A percentile compares a stretch with the other conserved stretches of the same genome.
These are phyloP conservation scores for Oryctes rhinoceros DNA, from an alignment of 1,140 invertebrate genomes.

Conservation along the genomic window DNA sequence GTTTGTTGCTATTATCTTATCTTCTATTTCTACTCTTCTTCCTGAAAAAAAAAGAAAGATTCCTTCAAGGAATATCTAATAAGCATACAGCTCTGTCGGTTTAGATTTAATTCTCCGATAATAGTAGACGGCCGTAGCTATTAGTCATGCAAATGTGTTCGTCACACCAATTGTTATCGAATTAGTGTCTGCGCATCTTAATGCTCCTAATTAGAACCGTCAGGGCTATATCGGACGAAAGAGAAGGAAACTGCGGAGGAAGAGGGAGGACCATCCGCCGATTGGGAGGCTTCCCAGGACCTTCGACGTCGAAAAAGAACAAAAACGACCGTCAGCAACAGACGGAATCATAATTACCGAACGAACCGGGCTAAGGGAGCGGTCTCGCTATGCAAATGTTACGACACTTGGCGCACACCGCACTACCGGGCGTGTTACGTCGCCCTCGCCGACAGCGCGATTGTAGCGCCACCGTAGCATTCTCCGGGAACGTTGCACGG, in stretches of 20 bases:
- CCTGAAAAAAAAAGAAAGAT: no score
- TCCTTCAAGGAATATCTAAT: no score
- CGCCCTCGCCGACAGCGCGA: no score
- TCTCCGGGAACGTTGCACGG: no score
- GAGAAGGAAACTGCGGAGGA: background rate
- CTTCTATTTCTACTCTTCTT: no score
- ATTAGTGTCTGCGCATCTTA: slow-evolving; percentile 22
- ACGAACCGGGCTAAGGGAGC: no score
- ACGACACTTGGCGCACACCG: no score
- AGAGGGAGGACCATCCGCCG: background rate
- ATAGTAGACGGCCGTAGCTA: background rate
- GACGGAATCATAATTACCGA: background rate
- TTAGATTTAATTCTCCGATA: background rate
- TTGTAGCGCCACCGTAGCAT: no score
- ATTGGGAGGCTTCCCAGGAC: background rate
- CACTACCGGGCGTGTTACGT: no score
- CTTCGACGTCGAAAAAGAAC: background rate
- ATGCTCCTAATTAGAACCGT: slow-evolving; percentile 32
- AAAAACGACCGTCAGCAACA: slow-evolving; percentile 3
- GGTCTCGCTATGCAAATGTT: no score
- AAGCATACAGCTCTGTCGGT: background rate
- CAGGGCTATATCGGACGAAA: background rate
- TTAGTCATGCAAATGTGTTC: slow-evolving; percentile 9
- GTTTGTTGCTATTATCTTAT: no score
- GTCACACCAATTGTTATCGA: slow-evolving; percentile 27